Evolutionary conservation across 2,113 vertebrate species (phyloP).

Genomic region (Haplochromis burtoni): DNA sequence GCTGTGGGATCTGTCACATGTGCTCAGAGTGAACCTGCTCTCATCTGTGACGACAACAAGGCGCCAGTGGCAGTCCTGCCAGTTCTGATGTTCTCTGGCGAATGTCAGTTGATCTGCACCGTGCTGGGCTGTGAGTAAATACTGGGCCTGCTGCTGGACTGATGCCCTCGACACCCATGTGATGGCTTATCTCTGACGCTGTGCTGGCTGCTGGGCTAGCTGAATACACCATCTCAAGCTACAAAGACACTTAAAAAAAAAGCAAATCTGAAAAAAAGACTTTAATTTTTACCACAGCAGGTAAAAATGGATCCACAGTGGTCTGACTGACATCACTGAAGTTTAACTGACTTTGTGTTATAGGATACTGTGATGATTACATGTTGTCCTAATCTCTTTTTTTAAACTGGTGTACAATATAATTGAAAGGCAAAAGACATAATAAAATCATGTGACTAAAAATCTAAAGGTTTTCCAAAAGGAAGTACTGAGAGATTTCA

Average conservation of each 20-base stretch:
- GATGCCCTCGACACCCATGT: fast-evolving
- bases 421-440: not conserved
- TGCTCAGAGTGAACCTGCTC: not conserved
- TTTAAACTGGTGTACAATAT: not conserved
- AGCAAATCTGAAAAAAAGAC: not conserved
- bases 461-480: not conserved
- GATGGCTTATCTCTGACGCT: not conserved
- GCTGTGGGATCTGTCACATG: not conserved
- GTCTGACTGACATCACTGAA: not conserved
- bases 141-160: not conserved
- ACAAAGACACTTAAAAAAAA: fast-evolving
- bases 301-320: not conserved
- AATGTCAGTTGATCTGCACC: not conserved
- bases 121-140: not conserved
- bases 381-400: not conserved
- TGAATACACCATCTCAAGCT: not conserved
- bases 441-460: not conserved
- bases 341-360: not conserved
- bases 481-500: not conserved
- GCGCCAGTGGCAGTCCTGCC: not conserved
- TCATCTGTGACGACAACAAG: not conserved
- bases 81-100: not conserved
- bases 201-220: not conserved
- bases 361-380: not conserved
- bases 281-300: not conserved